Percentiles rank a stretch among this genome's conserved stretches.
phyloP scores from a whole-genome alignment of 2,888 invertebrate species.

The Polydrusus pterygomalis region DNA sequence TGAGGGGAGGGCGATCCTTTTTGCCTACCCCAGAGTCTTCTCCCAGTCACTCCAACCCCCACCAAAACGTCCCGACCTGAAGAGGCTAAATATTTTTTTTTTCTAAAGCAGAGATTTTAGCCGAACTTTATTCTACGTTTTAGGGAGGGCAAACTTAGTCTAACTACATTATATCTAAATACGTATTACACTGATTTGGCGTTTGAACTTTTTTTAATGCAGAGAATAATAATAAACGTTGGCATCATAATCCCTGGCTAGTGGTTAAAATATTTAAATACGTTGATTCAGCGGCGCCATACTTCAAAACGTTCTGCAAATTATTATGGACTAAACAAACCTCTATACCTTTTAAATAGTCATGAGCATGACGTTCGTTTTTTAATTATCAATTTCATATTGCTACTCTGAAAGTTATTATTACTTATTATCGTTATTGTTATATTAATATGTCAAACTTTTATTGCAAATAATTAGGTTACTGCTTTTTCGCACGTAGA shows the following conservation, averaged over 20 bases:
- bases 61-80: too few species aligned
- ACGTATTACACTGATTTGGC: too few species aligned
- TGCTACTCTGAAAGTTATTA: not conserved
- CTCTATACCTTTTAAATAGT: conserved; percentile 20
- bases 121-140: too few species aligned
- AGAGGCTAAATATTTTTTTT: too few species aligned
- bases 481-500: conserved; percentile 13
- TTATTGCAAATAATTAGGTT: conserved; percentile 19
- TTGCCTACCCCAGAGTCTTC: too few species aligned
- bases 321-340: conserved; percentile 4
- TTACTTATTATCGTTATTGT: not conserved
- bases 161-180: too few species aligned
- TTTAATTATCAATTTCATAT: conserved; percentile 16
- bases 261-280: conserved; percentile 1
- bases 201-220: too few species aligned
- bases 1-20: too few species aligned
- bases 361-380: conserved; percentile 8
- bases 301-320: not conserved
- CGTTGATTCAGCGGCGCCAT: conserved; percentile 4
- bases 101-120: too few species aligned
- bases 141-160: too few species aligned
- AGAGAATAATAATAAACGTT: conserved; percentile 7
- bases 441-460: conserved; percentile 5
- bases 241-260: conserved; percentile 2
- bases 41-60: too few species aligned